Evolutionary conservation across 92 coral and sea anemone genomes (phyloP).

Genomic region (Palythoa grandis): DNA sequence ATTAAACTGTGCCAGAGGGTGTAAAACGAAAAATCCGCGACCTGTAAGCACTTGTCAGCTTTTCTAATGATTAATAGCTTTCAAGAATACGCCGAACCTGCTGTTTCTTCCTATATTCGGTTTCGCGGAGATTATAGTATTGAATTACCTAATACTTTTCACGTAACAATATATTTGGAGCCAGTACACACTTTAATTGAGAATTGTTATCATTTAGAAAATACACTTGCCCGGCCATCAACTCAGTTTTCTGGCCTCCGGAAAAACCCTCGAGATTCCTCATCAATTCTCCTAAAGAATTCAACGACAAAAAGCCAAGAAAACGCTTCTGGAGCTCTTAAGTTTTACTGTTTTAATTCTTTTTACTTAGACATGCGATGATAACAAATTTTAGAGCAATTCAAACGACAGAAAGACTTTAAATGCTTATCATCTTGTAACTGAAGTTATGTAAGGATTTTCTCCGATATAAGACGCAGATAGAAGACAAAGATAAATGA

Average conservation of each 20-base stretch:
- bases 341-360: too few relatives aligned
- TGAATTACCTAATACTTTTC: not conserved
- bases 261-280: not conserved
- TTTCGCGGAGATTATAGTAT: slow-evolving; percentile 21
- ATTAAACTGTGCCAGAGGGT: slow-evolving; percentile 27
- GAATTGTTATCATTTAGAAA: not conserved
- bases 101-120: not conserved
- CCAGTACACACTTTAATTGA: not conserved
- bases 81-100: not conserved
- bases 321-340: not conserved
- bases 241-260: too few relatives aligned
- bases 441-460: slow-evolving; percentile 22
- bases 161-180: not conserved
- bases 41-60: slow-evolving; percentile 16
- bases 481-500: slow-evolving; percentile 28
- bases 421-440: not conserved
- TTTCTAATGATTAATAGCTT: slow-evolving; percentile 21
- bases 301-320: not conserved
- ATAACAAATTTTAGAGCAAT: not conserved
- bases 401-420: too few relatives aligned
- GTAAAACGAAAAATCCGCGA: not conserved
- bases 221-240: too few relatives aligned
- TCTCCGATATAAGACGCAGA: not conserved
- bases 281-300: not conserved
- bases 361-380: not conserved